Percentiles rank a stretch among this genome's conserved stretches.
Conservation (phyloP, 2,797 vertebrate species). For the Alca torda region DNA sequence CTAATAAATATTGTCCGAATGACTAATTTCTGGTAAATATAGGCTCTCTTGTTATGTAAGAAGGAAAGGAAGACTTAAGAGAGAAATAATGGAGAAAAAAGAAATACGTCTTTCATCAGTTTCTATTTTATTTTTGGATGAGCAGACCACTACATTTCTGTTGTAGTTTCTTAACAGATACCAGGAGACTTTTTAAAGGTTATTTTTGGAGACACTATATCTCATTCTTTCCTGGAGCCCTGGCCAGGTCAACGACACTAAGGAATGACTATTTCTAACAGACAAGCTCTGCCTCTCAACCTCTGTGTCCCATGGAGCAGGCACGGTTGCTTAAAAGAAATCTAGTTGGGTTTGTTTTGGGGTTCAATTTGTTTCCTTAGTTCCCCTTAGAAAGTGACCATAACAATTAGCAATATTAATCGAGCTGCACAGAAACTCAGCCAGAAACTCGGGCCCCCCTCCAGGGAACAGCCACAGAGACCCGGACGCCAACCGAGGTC, state of each 20-base stretch:
- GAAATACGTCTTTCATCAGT: not conserved
- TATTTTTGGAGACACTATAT: constrained; percentile 58
- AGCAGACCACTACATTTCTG: constrained; percentile 18
- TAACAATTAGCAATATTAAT: constrained; percentile 28
- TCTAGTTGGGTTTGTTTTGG: not conserved
- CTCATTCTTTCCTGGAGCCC: constrained; percentile 58
- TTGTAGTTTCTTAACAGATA: constrained; percentile 45
- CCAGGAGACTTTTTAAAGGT: constrained; percentile 44
- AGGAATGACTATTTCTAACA: constrained; percentile 30
- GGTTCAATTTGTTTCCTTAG: not conserved
- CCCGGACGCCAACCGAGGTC: not conserved
- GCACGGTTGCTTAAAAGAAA: not conserved
- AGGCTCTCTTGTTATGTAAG: not conserved
- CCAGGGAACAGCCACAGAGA: not conserved
- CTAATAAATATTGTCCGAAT: not conserved
- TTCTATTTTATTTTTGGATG: constrained; percentile 12
- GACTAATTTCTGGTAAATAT: not conserved
- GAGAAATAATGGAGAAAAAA: not conserved
- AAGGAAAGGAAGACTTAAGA: not conserved
- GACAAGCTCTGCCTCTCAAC: not conserved
- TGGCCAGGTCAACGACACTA: constrained; percentile 35
- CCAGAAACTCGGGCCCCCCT: not conserved
- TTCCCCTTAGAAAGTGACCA: not conserved
- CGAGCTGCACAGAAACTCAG: not conserved
- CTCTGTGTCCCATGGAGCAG: not conserved